These are phyloP conservation scores for Arctia plantaginis DNA, from an alignment of 2,888 invertebrate species.

Conservation along the genomic window DNA sequence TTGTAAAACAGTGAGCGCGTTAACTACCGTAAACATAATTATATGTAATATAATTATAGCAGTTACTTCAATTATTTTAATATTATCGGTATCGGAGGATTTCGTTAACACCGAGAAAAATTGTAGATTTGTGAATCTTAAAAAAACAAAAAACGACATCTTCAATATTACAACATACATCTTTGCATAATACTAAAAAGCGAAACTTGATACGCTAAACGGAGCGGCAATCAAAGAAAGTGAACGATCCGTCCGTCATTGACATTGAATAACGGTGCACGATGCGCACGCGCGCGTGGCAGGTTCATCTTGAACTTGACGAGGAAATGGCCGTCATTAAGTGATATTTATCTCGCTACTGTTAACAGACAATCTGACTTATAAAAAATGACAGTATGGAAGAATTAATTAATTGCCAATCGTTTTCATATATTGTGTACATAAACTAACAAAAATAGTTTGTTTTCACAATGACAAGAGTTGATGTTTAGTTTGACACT, in stretches of 20 bases:
- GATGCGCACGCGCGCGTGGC: conserved; percentile 59
- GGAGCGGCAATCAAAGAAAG: conserved; percentile 70
- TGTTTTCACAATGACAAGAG: neutral
- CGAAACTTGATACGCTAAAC: conserved; percentile 37
- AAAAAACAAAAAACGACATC: neutral
- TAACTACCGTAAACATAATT: neutral
- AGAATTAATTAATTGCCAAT: neutral
- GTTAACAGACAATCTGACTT: conserved; percentile 46
- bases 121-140: neutral
- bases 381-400: neutral
- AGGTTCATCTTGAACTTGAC: conserved; percentile 81
- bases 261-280: conserved; percentile 69
- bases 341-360: conserved; percentile 61
- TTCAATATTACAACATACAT: conserved; percentile 4
- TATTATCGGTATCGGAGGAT: conserved; percentile 30
- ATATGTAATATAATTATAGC: conserved; percentile 9
- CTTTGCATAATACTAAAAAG: conserved; percentile 21
- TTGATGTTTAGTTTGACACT: neutral
- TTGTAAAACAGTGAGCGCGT: conserved; percentile 20
- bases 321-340: conserved; percentile 58
- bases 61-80: conserved; percentile 23
- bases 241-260: conserved; percentile 71
- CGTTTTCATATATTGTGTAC: neutral
- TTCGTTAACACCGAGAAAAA: neutral
- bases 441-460: neutral